Evolutionary conservation across 1,140 invertebrate species (phyloP).

Genomic region (Papilio dardanus): DNA sequence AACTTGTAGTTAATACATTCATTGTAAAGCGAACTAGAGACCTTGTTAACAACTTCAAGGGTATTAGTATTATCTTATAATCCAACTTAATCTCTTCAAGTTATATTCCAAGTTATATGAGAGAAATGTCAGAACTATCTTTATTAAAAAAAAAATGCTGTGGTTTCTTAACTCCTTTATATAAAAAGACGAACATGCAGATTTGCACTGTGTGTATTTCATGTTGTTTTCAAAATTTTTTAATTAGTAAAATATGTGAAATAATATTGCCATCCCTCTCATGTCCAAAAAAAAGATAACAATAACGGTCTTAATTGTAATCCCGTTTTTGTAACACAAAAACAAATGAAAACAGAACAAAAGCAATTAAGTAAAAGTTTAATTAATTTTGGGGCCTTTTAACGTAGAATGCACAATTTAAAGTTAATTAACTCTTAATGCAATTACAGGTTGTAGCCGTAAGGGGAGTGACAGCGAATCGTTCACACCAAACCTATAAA

Average conservation of each 20-base stretch:
- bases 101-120: background rate
- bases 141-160: too few relatives aligned
- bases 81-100: conserved; percentile 7
- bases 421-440: background rate
- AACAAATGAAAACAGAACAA: background rate
- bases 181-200: too few relatives aligned
- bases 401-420: background rate
- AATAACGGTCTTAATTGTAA: background rate
- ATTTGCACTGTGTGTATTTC: too few relatives aligned
- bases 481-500: background rate
- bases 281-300: background rate
- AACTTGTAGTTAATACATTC: conserved; percentile 5
- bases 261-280: too few relatives aligned
- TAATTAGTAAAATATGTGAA: too few relatives aligned
- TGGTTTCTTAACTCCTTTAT: too few relatives aligned
- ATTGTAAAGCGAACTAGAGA: conserved; percentile 4
- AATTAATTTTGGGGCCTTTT: background rate
- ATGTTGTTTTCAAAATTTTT: too few relatives aligned
- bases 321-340: background rate
- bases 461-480: background rate
- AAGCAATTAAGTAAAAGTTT: background rate
- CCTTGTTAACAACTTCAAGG: conserved; percentile 10
- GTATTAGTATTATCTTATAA: conserved; percentile 8
- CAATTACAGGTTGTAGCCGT: background rate
- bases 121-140: too few relatives aligned